phyloP scores from a whole-genome alignment of 1,140 invertebrate species.

The Lepidostoma basale region DNA sequence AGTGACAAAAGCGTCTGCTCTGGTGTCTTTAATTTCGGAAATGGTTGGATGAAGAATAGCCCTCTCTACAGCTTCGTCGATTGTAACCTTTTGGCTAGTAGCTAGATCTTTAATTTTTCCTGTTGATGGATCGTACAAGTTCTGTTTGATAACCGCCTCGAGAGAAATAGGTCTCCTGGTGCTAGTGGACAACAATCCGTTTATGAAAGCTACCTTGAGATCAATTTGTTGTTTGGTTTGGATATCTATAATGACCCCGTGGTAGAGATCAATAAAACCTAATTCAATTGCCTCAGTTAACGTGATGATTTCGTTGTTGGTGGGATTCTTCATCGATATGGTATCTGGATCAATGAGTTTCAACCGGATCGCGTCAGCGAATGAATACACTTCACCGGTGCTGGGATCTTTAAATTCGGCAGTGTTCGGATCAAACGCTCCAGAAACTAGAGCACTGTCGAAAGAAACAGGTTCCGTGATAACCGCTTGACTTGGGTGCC shows the following conservation, averaged over 20 bases:
- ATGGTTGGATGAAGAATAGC: conserved; percentile 83
- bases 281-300: conserved; percentile 77
- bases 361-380: conserved; percentile 73
- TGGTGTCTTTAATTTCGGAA: conserved; percentile 80
- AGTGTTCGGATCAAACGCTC: conserved; percentile 67
- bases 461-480: conserved; percentile 61
- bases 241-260: conserved; percentile 72
- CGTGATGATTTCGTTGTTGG: conserved; percentile 72
- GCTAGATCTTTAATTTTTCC: conserved; percentile 76
- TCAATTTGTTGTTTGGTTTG: conserved; percentile 71
- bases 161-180: conserved; percentile 75
- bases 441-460: conserved; percentile 69
- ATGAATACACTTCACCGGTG: conserved; percentile 66
- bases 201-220: conserved; percentile 72
- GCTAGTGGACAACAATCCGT: conserved; percentile 71
- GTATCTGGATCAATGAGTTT: conserved; percentile 78
- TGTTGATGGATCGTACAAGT: conserved; percentile 71
- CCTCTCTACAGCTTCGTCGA: conserved; percentile 78
- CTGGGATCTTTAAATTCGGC: conserved; percentile 69
- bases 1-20: conserved; percentile 70
- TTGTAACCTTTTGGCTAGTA: conserved; percentile 70
- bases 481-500: conserved; percentile 55
- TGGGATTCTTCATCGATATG: conserved; percentile 71
- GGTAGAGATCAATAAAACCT: conserved; percentile 76
- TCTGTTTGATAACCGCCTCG: conserved; percentile 74